Base-by-base conservation (phyloP, 2,797 vertebrate species). In the Pseudomugil tenellus region DNA sequence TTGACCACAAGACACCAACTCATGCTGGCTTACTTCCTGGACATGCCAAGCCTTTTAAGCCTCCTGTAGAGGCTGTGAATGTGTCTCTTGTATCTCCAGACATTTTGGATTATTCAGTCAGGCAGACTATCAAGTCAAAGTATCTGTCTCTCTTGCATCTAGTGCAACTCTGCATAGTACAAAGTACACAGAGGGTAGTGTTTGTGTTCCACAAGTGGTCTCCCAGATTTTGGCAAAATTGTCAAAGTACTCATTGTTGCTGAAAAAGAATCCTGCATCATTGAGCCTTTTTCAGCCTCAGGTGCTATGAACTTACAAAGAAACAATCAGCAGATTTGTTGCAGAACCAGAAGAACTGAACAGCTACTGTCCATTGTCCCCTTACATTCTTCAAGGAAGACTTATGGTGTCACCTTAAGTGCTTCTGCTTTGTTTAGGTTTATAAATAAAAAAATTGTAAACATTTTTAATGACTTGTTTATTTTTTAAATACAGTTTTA, bases 191-290 rank as follows among this genome's bases (percentile, higher is more conserved):
- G 21, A 56, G 59, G 72, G 68, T 21, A 83, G n/a, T 79, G 72
- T 69, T 76, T 54, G 26, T 83, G 4, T 60, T 67, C 13, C 43
- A 28, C 54, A 64, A 31, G 43, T 60, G 65, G 70, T 9, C 65
- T 74, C 2, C 66, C 73, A 14, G 63, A 80, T 35, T 80, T 80
- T 70, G 46, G 62, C 13, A 48, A 60, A 73, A 71, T 80, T 11
- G 60, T 79, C 49, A 23, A 76, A 43, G 35, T 79, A 43, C 19
- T 58, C 21, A 51, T 78, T 79, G 49, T 70, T 11, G 57, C 12
- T 11, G 19, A 72, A 25, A 72, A 72, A 55, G 54, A 34, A 3
- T 72, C 23, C 17, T 59, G 76, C 5, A 71, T 79, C 37, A 57
- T 57, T 37, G 55, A 76, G 32, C 23, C 21, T 52, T 69, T 78